Conservation (phyloP, 2,797 vertebrate species). For the Takifugu rubripes region DNA sequence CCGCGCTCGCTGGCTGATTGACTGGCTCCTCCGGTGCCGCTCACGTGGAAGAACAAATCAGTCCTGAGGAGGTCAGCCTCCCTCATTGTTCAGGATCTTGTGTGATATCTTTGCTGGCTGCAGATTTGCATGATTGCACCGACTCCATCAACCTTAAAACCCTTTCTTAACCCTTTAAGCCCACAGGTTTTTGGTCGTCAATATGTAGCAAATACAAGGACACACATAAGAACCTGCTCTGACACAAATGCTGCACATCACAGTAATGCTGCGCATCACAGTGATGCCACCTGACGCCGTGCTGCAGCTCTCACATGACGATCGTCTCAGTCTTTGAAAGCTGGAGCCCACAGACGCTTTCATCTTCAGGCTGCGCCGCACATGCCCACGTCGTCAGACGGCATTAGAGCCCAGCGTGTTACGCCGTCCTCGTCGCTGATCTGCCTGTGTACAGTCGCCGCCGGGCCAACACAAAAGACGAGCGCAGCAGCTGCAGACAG, state of each 20-base stretch:
- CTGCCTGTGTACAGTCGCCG: constrained; percentile 14
- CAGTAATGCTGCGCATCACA: constrained; percentile 36
- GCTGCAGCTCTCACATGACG: not conserved
- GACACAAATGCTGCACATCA: constrained; percentile 27
- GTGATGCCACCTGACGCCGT: constrained; percentile 31
- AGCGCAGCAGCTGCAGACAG: constrained; percentile 27
- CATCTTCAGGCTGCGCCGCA: constrained; percentile 15
- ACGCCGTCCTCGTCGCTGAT: constrained; percentile 6
- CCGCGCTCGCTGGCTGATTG: not conserved
- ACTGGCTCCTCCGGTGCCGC: constrained; percentile 23
- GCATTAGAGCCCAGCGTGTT: constrained; percentile 13
- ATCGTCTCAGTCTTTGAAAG: constrained; percentile 1
- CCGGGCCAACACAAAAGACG: constrained; percentile 14
- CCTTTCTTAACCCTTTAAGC: too few species aligned
- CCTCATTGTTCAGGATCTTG: constrained; percentile 33
- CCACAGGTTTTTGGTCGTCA: too few species aligned
- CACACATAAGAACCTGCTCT: constrained; percentile 11
- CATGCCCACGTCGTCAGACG: constrained; percentile 14
- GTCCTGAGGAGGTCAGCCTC: constrained; percentile 40
- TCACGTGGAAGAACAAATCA: constrained; percentile 44
- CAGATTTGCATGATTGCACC: constrained; percentile 71
- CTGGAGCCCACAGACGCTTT: constrained; percentile 15
- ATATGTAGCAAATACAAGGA: too few species aligned
- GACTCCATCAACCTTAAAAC: constrained; percentile 38
- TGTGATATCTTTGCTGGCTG: constrained; percentile 40